Evolutionary conservation across 2,113 vertebrate species (phyloP).

Genomic region (Oostethus manadensis): DNA sequence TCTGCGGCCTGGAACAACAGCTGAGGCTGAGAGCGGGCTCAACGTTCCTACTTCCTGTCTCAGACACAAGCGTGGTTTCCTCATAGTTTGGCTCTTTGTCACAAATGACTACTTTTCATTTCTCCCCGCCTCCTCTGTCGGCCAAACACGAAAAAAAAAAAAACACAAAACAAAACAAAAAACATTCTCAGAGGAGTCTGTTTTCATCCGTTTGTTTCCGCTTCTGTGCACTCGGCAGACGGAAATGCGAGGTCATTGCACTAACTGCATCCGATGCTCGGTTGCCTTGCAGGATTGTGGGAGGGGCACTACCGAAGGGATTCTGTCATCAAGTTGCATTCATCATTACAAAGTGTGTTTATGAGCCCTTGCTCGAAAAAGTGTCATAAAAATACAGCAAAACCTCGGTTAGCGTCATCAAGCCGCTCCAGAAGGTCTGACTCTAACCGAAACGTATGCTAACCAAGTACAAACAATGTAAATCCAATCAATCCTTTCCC

Average conservation of each 20-base stretch:
- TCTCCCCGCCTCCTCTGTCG: slow-evolving; percentile 68
- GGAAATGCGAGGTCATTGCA: slow-evolving; percentile 50
- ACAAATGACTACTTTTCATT: slow-evolving; percentile 74
- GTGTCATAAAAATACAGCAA: slow-evolving; percentile 18
- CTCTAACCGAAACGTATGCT: too few relatives aligned
- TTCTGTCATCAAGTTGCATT: slow-evolving; percentile 34
- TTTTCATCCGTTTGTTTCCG: slow-evolving; percentile 66
- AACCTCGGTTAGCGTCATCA: neutral
- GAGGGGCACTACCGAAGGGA: slow-evolving; percentile 16
- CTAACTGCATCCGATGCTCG: slow-evolving; percentile 55
- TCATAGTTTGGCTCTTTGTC: slow-evolving; percentile 74
- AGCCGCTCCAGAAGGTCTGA: too few relatives aligned
- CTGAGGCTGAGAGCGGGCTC: slow-evolving; percentile 70
- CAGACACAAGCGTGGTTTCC: slow-evolving; percentile 74
- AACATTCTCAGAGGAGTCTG: slow-evolving; percentile 29
- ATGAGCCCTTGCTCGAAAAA: neutral
- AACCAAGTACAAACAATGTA: too few relatives aligned
- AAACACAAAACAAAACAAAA: slow-evolving; percentile 44
- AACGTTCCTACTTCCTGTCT: slow-evolving; percentile 57
- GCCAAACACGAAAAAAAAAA: slow-evolving; percentile 61
- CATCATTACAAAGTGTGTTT: slow-evolving; percentile 16
- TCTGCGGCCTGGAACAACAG: slow-evolving; percentile 74
- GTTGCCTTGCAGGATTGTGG: slow-evolving; percentile 33
- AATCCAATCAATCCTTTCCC: too few relatives aligned
- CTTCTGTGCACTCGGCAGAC: slow-evolving; percentile 57